These are phyloP conservation scores for Luffia ferchaultella DNA, from an alignment of 2,888 invertebrate species.

Conservation along the genomic window DNA sequence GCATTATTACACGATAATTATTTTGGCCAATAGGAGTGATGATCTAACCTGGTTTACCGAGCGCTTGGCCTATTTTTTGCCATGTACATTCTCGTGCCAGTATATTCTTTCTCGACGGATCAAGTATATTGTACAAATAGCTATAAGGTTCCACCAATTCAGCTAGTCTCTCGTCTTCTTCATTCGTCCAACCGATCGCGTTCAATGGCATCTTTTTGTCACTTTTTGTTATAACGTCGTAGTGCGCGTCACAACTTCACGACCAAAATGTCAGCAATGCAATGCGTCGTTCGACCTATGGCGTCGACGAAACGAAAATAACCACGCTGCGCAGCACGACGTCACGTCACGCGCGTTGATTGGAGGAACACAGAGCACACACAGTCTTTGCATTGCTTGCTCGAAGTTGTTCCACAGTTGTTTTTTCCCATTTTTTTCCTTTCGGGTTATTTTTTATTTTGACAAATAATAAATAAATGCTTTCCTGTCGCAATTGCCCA, in stretches of 20 bases:
- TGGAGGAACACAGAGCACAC: too few species aligned
- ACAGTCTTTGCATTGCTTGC: too few species aligned
- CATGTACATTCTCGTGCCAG: conserved; percentile 47
- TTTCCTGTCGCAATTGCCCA: too few species aligned
- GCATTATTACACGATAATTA: background rate
- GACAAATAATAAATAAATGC: too few species aligned
- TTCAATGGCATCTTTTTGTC: conserved; percentile 42
- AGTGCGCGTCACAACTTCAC: conserved; percentile 23
- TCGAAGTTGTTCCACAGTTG: too few species aligned
- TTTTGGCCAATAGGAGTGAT: background rate
- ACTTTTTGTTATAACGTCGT: background rate
- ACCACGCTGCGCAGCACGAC: conserved; percentile 49
- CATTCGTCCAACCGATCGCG: conserved; percentile 45
- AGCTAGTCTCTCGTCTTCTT: conserved; percentile 46
- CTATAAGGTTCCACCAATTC: conserved; percentile 47
- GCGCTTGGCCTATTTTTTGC: conserved; percentile 44
- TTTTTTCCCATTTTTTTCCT: too few species aligned
- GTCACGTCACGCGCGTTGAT: too few species aligned
- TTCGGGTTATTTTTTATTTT: too few species aligned
- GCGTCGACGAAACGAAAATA: conserved; percentile 43
- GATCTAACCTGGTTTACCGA: conserved; percentile 43
- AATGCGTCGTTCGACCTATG: conserved; percentile 56
- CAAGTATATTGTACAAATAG: conserved; percentile 40
- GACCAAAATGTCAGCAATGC: conserved; percentile 23
- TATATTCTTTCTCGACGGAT: conserved; percentile 50